These are phyloP conservation scores for Chironomus striatipennis DNA, from an alignment of 1,140 invertebrate species.

Conservation along the genomic window DNA sequence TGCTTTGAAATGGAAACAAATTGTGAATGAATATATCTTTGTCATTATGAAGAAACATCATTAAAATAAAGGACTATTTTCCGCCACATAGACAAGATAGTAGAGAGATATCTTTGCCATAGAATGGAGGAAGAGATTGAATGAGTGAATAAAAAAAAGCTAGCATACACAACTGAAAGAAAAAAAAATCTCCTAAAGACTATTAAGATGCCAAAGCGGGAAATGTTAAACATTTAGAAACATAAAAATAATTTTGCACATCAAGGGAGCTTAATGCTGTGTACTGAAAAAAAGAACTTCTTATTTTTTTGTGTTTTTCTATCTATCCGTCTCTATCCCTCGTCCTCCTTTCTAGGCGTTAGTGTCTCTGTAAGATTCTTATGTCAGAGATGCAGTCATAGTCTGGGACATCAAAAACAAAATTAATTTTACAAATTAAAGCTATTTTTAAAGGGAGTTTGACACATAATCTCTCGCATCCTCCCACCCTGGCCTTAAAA, in stretches of 20 bases:
- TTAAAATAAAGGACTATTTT: slow-evolving; percentile 15
- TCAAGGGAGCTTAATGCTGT: slow-evolving; percentile 6
- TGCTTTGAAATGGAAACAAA: background rate
- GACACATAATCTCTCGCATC: too few species aligned
- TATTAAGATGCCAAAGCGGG: slow-evolving; percentile 1
- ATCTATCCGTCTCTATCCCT: too few species aligned
- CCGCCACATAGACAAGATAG: slow-evolving; percentile 5
- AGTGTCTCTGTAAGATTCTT: too few species aligned
- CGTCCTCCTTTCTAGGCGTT: too few species aligned
- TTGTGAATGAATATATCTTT: background rate
- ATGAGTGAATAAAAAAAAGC: too few species aligned
- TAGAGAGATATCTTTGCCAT: too few species aligned
- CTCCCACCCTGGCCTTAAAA: too few species aligned
- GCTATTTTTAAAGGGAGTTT: too few species aligned
- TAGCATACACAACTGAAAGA: background rate
- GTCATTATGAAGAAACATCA: slow-evolving; percentile 7
- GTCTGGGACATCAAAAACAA: too few species aligned
- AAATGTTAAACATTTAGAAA: slow-evolving; percentile 10
- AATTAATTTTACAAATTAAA: too few species aligned
- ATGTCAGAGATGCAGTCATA: too few species aligned
- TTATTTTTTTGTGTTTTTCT: background rate
- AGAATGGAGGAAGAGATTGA: too few species aligned
- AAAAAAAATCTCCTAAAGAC: background rate
- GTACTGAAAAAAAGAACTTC: background rate
- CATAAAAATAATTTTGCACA: slow-evolving; percentile 14